These are phyloP conservation scores for Parauchenoglanis ngamensis DNA, from an alignment of 2,797 vertebrate species.

Conservation along the genomic window DNA sequence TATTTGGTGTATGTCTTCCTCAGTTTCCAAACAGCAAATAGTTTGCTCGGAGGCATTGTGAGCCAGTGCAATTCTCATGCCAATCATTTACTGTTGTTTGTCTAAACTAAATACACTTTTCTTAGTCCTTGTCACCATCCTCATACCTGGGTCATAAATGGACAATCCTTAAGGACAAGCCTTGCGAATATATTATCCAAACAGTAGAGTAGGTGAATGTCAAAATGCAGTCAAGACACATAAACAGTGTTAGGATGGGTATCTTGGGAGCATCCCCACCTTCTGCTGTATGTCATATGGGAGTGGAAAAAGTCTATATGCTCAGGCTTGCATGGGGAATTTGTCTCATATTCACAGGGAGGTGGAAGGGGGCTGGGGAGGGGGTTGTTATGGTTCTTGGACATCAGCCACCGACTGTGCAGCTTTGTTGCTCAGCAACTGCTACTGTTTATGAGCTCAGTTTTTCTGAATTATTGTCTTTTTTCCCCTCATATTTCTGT, in stretches of 20 bases:
- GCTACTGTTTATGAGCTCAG: constrained; percentile 55
- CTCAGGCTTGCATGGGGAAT: constrained; percentile 23
- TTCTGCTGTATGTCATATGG: constrained; percentile 33
- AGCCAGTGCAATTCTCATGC: constrained; percentile 42
- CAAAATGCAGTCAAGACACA: constrained; percentile 39
- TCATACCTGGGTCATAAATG: constrained; percentile 38
- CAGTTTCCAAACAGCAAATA: constrained; percentile 7
- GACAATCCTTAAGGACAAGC: constrained; percentile 16
- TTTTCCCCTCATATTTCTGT: constrained; percentile 32
- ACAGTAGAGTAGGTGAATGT: constrained; percentile 46
- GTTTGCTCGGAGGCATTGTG: constrained; percentile 31
- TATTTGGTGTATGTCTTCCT: constrained; percentile 34
- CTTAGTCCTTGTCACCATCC: constrained; percentile 30
- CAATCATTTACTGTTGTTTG: constrained; percentile 50
- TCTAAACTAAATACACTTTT: constrained; percentile 44
- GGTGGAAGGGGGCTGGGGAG: not conserved
- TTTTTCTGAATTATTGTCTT: constrained; percentile 39
- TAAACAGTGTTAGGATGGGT: constrained; percentile 16
- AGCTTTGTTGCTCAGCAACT: constrained; percentile 54
- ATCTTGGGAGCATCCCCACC: constrained; percentile 37
- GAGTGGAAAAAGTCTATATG: constrained; percentile 34
- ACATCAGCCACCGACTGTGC: constrained; percentile 50
- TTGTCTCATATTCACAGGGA: constrained; percentile 42
- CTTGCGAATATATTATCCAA: constrained; percentile 45
- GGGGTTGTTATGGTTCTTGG: constrained; percentile 41